Conservation (phyloP, 2,888 invertebrate genomes). For the Biston betularia region DNA sequence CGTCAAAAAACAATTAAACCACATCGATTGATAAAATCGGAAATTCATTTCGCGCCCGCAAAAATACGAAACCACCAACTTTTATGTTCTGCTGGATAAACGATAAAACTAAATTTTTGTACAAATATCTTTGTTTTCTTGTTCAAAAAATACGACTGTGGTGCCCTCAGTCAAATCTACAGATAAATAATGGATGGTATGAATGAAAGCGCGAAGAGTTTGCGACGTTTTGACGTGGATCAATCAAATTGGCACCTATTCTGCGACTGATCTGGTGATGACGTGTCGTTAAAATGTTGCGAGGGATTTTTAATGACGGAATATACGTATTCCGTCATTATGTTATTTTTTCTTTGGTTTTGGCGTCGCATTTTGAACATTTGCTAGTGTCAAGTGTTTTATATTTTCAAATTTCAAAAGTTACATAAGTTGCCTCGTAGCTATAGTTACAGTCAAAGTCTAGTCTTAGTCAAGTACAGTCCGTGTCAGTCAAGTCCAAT, state of each 20-base stretch:
- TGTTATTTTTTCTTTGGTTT: background rate
- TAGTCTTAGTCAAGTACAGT: no score
- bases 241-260: conserved; percentile 30
- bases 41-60: conserved; percentile 15
- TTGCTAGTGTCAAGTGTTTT: no score
- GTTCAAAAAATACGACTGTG: background rate
- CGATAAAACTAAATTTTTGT: background rate
- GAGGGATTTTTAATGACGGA: conserved; percentile 16
- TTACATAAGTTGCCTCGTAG: no score
- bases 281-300: conserved; percentile 34
- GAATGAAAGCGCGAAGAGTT: conserved; percentile 6
- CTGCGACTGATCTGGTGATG: conserved; percentile 17
- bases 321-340: background rate
- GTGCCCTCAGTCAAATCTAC: background rate
- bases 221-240: conserved; percentile 24
- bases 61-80: conserved; percentile 8
- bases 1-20: conserved; percentile 23
- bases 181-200: background rate
- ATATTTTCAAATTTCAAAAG: no score
- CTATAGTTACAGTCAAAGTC: no score
- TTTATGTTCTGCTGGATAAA: background rate
- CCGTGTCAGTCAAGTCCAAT: no score
- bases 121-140: background rate
- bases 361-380: no score
- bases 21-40: conserved; percentile 14